Conservation (phyloP, 2,888 invertebrate species). For the Papilio protenor region DNA sequence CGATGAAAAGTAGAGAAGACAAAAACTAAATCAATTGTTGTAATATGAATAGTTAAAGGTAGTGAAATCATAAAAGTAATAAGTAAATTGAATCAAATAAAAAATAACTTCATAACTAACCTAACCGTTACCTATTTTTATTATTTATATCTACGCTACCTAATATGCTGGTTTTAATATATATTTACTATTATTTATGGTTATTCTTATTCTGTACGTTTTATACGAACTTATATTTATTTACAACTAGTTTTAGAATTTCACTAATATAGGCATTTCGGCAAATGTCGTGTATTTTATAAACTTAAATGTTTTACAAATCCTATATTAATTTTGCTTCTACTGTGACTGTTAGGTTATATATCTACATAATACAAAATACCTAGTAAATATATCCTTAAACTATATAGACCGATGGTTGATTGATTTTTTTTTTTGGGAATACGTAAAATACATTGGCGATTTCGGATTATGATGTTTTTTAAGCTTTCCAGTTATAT, state of each 20-base stretch:
- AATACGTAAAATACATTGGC: too few species aligned
- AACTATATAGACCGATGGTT: too few species aligned
- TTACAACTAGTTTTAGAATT: slow-evolving; percentile 15
- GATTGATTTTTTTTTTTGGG: too few species aligned
- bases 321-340: background rate
- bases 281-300: background rate
- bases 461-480: too few species aligned
- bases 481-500: too few species aligned
- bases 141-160: background rate
- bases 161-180: background rate
- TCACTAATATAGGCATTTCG: slow-evolving; percentile 15
- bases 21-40: too few species aligned
- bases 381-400: too few species aligned
- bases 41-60: too few species aligned
- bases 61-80: background rate
- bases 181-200: background rate
- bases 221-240: background rate
- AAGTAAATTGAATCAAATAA: background rate
- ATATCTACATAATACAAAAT: background rate
- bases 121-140: background rate
- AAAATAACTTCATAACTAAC: background rate
- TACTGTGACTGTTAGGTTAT: too few species aligned
- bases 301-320: background rate
- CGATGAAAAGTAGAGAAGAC: too few species aligned
- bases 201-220: background rate